A percentile compares a stretch with the other conserved stretches of the same genome.
Conservation (phyloP, 2,797 vertebrate genomes). For the Cossypha heuglini region DNA sequence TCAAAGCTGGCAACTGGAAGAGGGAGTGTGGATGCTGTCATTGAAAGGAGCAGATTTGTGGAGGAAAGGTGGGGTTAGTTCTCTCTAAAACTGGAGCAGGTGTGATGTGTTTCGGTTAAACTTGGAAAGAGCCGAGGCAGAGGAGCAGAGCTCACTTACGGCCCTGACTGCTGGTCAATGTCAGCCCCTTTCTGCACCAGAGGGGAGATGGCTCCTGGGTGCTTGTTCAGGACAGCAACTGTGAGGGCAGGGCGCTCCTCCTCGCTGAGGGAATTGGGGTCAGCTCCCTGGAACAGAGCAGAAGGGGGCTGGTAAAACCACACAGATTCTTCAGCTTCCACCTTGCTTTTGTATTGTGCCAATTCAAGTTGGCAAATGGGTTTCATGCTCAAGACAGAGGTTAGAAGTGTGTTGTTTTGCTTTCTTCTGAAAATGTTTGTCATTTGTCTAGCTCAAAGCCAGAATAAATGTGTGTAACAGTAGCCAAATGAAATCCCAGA, state of each 20-base stretch:
- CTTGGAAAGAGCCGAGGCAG: accelerated
- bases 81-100: not conserved
- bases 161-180: conserved; percentile 79
- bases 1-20: not conserved
- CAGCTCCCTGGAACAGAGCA: conserved; percentile 77
- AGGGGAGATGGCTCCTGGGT: conserved; percentile 75
- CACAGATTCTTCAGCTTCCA: not conserved
- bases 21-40: not conserved
- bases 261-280: conserved; percentile 74
- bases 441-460: not conserved
- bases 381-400: not conserved
- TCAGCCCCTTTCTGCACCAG: conserved; percentile 81
- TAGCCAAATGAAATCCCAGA: not conserved
- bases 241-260: conserved; percentile 72
- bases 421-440: not conserved
- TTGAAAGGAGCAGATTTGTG: not conserved
- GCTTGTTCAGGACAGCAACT: conserved; percentile 76
- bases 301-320: not conserved
- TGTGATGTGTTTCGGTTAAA: not conserved
- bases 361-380: not conserved
- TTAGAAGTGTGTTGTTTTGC: not conserved
- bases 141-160: conserved; percentile 65
- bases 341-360: not conserved
- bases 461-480: not conserved
- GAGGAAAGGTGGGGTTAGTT: not conserved